phyloP scores from a whole-genome alignment of 2,888 invertebrate species.

The Drosophila acutilabella region DNA sequence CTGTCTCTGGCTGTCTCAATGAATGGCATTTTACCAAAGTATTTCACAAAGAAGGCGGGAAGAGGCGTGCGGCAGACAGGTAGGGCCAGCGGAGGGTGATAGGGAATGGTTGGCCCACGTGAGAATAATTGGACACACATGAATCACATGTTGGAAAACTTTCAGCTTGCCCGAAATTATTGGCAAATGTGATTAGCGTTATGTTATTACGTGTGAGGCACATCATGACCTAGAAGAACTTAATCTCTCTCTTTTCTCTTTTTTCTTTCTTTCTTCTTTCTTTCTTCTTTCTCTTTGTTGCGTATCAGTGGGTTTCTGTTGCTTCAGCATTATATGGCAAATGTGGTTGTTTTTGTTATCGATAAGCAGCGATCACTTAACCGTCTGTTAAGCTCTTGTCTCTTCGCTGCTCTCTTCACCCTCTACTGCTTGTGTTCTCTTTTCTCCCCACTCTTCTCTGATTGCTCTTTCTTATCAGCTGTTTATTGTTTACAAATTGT shows the following conservation, averaged over 20 bases:
- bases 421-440: neutral
- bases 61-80: neutral
- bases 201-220: neutral
- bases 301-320: conserved; percentile 17
- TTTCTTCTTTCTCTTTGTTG: neutral
- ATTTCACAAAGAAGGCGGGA: neutral
- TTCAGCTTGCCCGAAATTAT: conserved; percentile 12
- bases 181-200: conserved; percentile 37
- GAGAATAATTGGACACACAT: conserved; percentile 20
- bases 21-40: conserved; percentile 27
- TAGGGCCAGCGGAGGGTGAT: no score
- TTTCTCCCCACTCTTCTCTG: neutral
- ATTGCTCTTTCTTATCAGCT: conserved; percentile 23
- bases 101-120: conserved; percentile 27
- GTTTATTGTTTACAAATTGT: conserved; percentile 25
- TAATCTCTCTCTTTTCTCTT: neutral
- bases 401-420: neutral
- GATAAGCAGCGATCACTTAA: conserved; percentile 22
- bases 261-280: neutral
- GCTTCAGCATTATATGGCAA: conserved; percentile 42
- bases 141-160: conserved; percentile 49
- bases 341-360: conserved; percentile 12
- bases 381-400: conserved; percentile 3
- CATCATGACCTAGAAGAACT: conserved; percentile 14
- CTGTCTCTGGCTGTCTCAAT: conserved; percentile 8